These are phyloP conservation scores for Cromileptes altivelis DNA, from an alignment of 2,113 vertebrate species.

Conservation along the genomic window DNA sequence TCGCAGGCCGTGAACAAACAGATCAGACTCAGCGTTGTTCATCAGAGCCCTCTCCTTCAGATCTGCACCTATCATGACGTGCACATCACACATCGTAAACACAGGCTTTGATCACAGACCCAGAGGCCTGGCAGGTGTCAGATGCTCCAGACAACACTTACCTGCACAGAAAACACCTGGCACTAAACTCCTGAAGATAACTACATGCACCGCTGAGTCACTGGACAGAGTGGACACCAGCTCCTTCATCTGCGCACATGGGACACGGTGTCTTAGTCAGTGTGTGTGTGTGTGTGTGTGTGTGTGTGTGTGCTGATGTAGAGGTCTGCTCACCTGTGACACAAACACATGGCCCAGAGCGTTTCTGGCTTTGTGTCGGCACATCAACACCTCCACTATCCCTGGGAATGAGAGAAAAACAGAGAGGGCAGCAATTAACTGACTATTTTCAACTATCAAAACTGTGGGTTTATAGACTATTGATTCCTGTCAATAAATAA, in stretches of 20 bases:
- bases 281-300: neutral
- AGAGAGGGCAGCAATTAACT: neutral
- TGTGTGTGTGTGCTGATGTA: conserved; percentile 12
- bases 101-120: neutral
- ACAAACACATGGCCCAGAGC: conserved; percentile 93
- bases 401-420: conserved; percentile 67
- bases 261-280: neutral
- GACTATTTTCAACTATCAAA: neutral
- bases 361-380: conserved; percentile 89
- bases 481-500: too few species aligned
- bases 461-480: neutral
- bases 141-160: conserved; percentile 48
- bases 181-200: conserved; percentile 92
- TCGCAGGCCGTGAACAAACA: conserved; percentile 91
- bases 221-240: conserved; percentile 84
- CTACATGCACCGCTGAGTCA: conserved; percentile 86
- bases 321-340: conserved; percentile 87
- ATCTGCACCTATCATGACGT: conserved; percentile 86
- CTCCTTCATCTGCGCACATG: conserved; percentile 85
- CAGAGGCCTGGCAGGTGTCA: neutral
- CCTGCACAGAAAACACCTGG: conserved; percentile 96
- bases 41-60: conserved; percentile 94
- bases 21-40: conserved; percentile 87
- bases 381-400: conserved; percentile 91
- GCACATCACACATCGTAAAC: neutral